Evolutionary conservation across 1,140 invertebrate species (phyloP), one percentile per base, ranked within the genome.

Genomic region (Melanaphis sacchari): DNA sequence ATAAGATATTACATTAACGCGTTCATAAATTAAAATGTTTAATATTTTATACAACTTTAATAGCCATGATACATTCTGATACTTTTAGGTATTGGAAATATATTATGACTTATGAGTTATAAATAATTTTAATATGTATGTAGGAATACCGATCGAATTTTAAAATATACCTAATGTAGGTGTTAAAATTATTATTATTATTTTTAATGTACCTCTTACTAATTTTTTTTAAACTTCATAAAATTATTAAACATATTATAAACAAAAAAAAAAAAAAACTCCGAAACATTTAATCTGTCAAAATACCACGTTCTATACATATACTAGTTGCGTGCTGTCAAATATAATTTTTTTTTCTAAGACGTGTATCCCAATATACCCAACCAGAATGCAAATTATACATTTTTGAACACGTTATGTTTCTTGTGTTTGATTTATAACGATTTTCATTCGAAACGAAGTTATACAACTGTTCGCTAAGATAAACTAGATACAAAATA

Each of bases 361-460:
- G n/a, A 24, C 85, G 43, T n/a, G 7, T 43, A 22, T 88, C 85
- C 43, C 43, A 36, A n/a, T 88, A 82, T 22, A 36, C 8, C 43
- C 24, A 36, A 88, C 85, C 85, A 49, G 85, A 88, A 88, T 88
- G 85, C 85, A 88, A 88, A 88, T 88, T 88, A 88, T 88, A 49
- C 11, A 41, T 36, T 49, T 49, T 88, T 36, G 18, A 43, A 49
- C 43, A 49, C 43, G 82, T 85, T 85, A 43, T 87, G 26, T 88
- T 49, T 88, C 8, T 7, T 36, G 85, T 49, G 85, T 88, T 88
- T 88, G 43, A 88, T 88, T 88, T 49, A 88, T 88, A 88, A 49
- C 9, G 85, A 88, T 88, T 49, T 85, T 85, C 24, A 36, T 46
- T 49, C 85, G 43, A 49, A 49, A 46, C n/a, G 85, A 49, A 88